phyloP scores from a whole-genome alignment of 2,797 vertebrate species.

The Argyrosomus regius region DNA sequence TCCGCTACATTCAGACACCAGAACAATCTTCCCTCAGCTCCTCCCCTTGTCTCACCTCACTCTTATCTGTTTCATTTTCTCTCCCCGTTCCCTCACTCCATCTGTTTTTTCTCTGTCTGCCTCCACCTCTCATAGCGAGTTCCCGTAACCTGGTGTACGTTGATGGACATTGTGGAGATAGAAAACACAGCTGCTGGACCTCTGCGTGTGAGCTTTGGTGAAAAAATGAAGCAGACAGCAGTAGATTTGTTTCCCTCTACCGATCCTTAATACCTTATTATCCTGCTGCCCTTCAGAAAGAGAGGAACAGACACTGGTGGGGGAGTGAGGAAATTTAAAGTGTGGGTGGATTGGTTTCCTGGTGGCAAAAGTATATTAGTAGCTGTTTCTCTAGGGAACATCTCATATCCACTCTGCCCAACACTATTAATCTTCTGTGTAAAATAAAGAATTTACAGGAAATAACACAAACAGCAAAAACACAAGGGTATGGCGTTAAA shows the following conservation, averaged over 20 bases:
- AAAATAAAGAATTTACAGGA: slow-evolving; percentile 38
- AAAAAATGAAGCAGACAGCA: slow-evolving; percentile 42
- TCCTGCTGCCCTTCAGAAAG: slow-evolving; percentile 57
- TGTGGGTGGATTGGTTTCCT: slow-evolving; percentile 62
- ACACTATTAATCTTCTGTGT: slow-evolving; percentile 36
- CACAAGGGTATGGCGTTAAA: neutral
- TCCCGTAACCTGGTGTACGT: slow-evolving; percentile 16
- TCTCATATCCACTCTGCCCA: slow-evolving; percentile 49
- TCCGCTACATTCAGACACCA: slow-evolving; percentile 40
- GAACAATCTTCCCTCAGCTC: slow-evolving; percentile 37
- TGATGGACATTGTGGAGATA: slow-evolving; percentile 50
- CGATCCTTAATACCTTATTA: slow-evolving; percentile 66
- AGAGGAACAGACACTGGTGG: slow-evolving; percentile 29
- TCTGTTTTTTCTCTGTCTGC: slow-evolving; percentile 6
- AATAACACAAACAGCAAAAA: slow-evolving; percentile 34
- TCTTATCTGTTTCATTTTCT: slow-evolving; percentile 35
- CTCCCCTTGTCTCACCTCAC: slow-evolving; percentile 39
- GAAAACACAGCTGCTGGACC: slow-evolving; percentile 49
- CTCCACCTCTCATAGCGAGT: slow-evolving; percentile 25
- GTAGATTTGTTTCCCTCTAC: slow-evolving; percentile 60
- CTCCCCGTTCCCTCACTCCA: slow-evolving; percentile 3
- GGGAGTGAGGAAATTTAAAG: slow-evolving; percentile 46
- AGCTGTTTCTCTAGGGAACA: slow-evolving; percentile 40
- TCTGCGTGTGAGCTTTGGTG: slow-evolving; percentile 35
- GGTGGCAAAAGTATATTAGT: slow-evolving; percentile 60